phyloP scores from a whole-genome alignment of 2,888 invertebrate genomes.

The Schizotus pectinicornis region DNA sequence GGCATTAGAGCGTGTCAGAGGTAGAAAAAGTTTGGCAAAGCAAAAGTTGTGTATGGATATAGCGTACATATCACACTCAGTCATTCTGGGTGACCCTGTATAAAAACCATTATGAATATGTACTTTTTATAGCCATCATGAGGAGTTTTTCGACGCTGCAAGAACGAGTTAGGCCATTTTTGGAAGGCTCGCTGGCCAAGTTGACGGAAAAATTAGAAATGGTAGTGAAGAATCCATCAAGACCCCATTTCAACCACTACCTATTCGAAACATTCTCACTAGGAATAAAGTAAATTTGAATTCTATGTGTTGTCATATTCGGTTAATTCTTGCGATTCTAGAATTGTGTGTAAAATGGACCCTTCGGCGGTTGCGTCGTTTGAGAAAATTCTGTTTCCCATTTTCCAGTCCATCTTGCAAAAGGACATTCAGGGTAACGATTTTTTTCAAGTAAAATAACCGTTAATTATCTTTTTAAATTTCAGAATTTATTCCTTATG shows the following conservation, averaged over 20 bases:
- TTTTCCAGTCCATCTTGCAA: constrained; percentile 92
- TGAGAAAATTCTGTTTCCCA: constrained; percentile 91
- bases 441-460: constrained; percentile 1
- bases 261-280: constrained; percentile 95
- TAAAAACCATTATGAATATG: constrained; percentile 6
- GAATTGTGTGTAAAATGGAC: constrained; percentile 85
- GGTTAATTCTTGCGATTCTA: constrained; percentile 49
- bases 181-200: constrained; percentile 81
- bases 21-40: too few species aligned
- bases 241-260: constrained; percentile 98
- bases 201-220: constrained; percentile 81
- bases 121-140: constrained; percentile 77
- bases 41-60: too few species aligned
- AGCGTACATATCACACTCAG: too few species aligned
- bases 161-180: constrained; percentile 78
- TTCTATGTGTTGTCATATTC: background rate
- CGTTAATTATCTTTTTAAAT: constrained; percentile 37
- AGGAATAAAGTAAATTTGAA: constrained; percentile 73
- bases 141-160: constrained; percentile 83
- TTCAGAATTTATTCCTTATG: constrained; percentile 96
- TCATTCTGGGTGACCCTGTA: too few species aligned
- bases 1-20: too few species aligned
- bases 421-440: constrained; percentile 86
- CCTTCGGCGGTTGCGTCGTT: constrained; percentile 82
- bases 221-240: constrained; percentile 92